Evolutionary conservation across 1,140 invertebrate genomes (phyloP).

Genomic region (Rhizoglyphus robini): DNA sequence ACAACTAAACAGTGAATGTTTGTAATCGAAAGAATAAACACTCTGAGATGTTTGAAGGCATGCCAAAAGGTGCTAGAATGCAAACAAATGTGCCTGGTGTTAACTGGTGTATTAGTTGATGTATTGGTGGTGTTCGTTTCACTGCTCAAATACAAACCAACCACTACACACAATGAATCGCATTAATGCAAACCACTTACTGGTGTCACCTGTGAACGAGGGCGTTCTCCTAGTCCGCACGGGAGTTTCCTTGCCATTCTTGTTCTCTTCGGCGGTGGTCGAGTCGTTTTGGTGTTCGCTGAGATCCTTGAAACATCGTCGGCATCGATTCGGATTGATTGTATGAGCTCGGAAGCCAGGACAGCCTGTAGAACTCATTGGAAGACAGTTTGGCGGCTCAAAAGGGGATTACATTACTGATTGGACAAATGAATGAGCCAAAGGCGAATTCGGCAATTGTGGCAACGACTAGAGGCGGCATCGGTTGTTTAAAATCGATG

Average conservation of each 20-base stretch:
- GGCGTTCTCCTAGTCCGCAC: not conserved
- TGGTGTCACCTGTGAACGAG: not conserved
- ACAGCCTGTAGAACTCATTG: conserved; percentile 24
- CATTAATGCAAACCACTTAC: not conserved
- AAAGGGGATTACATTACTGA: not conserved
- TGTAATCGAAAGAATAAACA: too few relatives aligned
- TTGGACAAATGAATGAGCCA: not conserved
- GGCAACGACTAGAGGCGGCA: not conserved
- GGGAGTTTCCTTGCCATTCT: not conserved
- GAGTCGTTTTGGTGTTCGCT: conserved; percentile 22
- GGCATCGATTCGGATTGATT: conserved; percentile 78
- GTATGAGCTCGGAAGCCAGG: conserved; percentile 80
- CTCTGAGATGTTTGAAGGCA: too few relatives aligned
- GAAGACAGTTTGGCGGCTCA: not conserved
- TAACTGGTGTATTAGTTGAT: too few relatives aligned
- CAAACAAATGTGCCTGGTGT: too few relatives aligned
- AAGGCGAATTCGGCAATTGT: not conserved
- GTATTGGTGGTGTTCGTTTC: too few relatives aligned
- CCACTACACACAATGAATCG: too few relatives aligned
- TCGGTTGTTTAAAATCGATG: too few relatives aligned
- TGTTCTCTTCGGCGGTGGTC: not conserved
- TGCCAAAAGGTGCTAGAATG: too few relatives aligned
- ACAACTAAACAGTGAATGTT: too few relatives aligned
- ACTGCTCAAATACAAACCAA: too few relatives aligned
- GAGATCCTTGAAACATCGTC: conserved; percentile 63